Base-by-base conservation (phyloP, 1,140 invertebrate species). In the Drosophila orena region DNA sequence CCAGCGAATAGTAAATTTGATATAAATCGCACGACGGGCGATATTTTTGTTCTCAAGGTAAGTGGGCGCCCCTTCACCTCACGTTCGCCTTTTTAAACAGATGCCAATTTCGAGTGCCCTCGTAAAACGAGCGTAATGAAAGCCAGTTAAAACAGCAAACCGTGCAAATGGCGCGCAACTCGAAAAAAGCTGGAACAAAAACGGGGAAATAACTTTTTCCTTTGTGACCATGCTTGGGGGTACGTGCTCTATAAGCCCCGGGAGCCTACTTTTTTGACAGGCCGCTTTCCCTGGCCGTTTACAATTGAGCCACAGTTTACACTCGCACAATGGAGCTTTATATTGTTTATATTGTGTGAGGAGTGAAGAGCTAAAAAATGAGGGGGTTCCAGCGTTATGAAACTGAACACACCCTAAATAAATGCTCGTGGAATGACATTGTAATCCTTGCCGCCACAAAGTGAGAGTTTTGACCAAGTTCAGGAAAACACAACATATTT, bases 1-100 rank as follows among this genome's bases (percentile, higher is more conserved):
- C 93, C 93, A 49, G 93, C 94, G 66, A 95, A 95, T 91, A 94
- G 94, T 91, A 95, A 95, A 92, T 96, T 96, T 89, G 93, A 94
- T 84, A 95, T 96, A 81, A 95, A 96, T 88, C 93, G 93, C 68
- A 94, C 94, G 17, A 95, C 94, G 15, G 95, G 95, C 58, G 94
- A 94, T 91, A 95, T 95, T 83, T 95, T 94, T 88, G 94, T 95
- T 56, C 91, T 94, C 37, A 94, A 94, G 93, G 94, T 94, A 92
- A 91, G 92, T 83, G 73, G 35, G 65, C 20, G 24, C 12, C 14
- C 14, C 11, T 6, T 4, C 34, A 22, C 43, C 24, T 54, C 38
- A 42, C 11, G 35, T 27, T n/a, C n/a, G n/a, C 35, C 30, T 15
- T 8, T 11, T 78, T 53, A 69, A 75, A 60, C 78, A 50, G 60